Percentiles rank a stretch among this genome's conserved stretches.
These are phyloP conservation scores for Epizoanthus fatuus DNA, from an alignment of 92 coral and sea anemone genomes.

Conservation along the genomic window DNA sequence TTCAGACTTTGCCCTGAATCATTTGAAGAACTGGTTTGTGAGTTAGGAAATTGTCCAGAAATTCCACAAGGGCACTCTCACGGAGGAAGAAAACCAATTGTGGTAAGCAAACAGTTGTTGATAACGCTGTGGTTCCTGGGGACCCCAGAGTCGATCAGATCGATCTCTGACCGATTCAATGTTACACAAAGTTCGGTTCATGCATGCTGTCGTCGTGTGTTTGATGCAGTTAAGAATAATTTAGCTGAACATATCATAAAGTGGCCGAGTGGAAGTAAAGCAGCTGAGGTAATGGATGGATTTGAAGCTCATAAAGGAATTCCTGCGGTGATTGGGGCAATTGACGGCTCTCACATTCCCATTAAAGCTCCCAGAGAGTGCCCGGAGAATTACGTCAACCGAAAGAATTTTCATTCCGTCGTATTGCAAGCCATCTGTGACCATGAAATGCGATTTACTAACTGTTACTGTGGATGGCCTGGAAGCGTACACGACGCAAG, in stretches of 20 bases:
- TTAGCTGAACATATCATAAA: background rate
- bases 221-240: slow-evolving; percentile 30
- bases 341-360: slow-evolving; percentile 60
- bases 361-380: slow-evolving; percentile 39
- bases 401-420: slow-evolving; percentile 56
- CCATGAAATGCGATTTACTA: slow-evolving; percentile 35
- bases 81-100: slow-evolving; percentile 34
- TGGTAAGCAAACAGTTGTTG: slow-evolving; percentile 33
- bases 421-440: slow-evolving; percentile 34
- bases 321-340: slow-evolving; percentile 41
- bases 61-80: slow-evolving; percentile 26
- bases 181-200: slow-evolving; percentile 37
- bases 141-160: slow-evolving; percentile 19
- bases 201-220: background rate
- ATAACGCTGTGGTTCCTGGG: slow-evolving; percentile 30
- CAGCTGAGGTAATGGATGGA: slow-evolving; percentile 10
- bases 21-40: slow-evolving; percentile 43
- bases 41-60: slow-evolving; percentile 41
- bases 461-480: slow-evolving; percentile 57
- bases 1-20: slow-evolving; percentile 11
- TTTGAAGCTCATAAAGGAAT: slow-evolving; percentile 12
- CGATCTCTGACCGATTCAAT: slow-evolving; percentile 35
- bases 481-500: slow-evolving; percentile 55
- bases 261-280: slow-evolving; percentile 18
- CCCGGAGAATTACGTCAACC: slow-evolving; percentile 53